Evolutionary conservation across 2,113 vertebrate species (phyloP).

Genomic region (Murina feae): DNA sequence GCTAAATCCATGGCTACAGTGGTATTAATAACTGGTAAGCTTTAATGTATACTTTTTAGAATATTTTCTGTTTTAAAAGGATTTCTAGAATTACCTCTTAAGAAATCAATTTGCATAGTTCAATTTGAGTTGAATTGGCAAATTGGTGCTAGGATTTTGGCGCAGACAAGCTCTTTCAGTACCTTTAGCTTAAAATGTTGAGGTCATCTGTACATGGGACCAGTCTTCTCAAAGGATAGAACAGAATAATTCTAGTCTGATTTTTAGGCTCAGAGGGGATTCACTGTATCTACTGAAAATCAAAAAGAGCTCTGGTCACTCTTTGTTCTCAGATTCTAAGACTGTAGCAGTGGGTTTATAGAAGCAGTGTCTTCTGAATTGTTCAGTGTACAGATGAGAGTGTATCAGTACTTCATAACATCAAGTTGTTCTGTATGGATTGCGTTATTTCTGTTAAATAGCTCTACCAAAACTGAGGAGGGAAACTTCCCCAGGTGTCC

Average conservation of each 20-base stretch:
- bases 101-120: background rate
- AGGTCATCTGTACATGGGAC: background rate
- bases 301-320: background rate
- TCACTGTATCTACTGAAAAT: background rate
- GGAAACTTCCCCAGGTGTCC: background rate
- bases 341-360: background rate
- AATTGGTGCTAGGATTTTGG: background rate
- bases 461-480: background rate
- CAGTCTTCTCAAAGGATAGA: background rate
- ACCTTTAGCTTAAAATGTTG: background rate
- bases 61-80: constrained; percentile 28
- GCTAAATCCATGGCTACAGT: background rate
- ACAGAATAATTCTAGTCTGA: background rate
- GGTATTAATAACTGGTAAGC: background rate
- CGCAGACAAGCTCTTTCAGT: background rate
- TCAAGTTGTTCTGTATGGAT: background rate
- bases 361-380: background rate
- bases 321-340: background rate
- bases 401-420: background rate
- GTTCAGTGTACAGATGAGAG: background rate
- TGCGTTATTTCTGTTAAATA: constrained; percentile 5
- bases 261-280: background rate
- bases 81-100: constrained; percentile 23
- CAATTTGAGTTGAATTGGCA: background rate
- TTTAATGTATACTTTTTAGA: background rate